These are phyloP conservation scores for Pseudolaguvia tuberculata DNA, from an alignment of 2,113 vertebrate genomes.

Conservation along the genomic window DNA sequence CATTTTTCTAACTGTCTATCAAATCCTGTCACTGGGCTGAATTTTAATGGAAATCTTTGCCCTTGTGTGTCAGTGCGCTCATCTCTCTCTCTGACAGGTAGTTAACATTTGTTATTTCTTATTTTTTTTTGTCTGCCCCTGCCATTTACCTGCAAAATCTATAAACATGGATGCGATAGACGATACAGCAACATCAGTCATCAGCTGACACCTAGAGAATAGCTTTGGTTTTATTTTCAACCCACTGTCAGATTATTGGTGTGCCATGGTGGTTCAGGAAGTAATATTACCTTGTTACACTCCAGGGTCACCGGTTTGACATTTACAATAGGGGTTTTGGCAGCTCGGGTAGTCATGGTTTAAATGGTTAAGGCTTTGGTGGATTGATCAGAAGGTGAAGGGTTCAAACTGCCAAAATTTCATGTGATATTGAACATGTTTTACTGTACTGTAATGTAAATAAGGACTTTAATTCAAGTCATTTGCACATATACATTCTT, in stretches of 20 bases:
- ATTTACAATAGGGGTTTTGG: no score
- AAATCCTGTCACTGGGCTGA: slow-evolving; percentile 28
- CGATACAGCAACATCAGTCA: slow-evolving; percentile 31
- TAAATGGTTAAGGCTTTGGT: no score
- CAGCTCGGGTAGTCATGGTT: no score
- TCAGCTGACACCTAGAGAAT: slow-evolving; percentile 15
- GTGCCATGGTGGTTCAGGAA: neutral
- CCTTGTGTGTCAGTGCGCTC: slow-evolving; percentile 32
- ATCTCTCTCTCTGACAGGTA: slow-evolving; percentile 22
- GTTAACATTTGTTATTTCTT: slow-evolving; percentile 23
- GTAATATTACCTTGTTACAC: neutral
- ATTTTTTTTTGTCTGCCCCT: slow-evolving; percentile 25
- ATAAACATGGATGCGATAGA: slow-evolving; percentile 34
- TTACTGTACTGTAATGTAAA: no score
- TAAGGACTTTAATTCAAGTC: no score
- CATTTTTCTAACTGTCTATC: slow-evolving; percentile 40
- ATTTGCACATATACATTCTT: no score
- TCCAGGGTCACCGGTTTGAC: neutral
- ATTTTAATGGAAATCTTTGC: slow-evolving; percentile 42
- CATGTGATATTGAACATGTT: no score
- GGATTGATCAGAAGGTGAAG: no score
- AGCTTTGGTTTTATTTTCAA: neutral
- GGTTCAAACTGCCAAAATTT: no score
- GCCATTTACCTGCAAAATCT: slow-evolving; percentile 34
- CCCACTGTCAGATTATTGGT: neutral